Conservation (phyloP, 2,797 vertebrate species). For the Australoheros facetus region DNA sequence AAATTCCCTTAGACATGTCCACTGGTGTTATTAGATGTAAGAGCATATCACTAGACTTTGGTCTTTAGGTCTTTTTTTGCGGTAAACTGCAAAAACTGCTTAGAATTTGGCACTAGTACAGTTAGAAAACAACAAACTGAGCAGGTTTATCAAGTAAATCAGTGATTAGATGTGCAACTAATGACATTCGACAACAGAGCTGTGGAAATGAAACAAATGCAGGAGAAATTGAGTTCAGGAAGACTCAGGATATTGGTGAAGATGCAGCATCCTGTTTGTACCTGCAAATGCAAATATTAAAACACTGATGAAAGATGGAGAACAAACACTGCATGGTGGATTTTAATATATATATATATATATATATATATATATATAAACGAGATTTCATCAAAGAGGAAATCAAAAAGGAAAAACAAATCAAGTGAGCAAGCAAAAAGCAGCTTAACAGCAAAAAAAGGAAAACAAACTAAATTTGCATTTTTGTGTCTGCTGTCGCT, state of each 20-base stretch:
- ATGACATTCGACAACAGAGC: neutral
- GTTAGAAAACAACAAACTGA: too few species aligned
- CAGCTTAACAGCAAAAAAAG: neutral
- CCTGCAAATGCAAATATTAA: slow-evolving; percentile 50
- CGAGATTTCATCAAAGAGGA: neutral
- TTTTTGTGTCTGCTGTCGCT: neutral
- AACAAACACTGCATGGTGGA: slow-evolving; percentile 13
- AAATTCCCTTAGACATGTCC: too few species aligned
- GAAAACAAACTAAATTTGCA: neutral
- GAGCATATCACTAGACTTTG: too few species aligned
- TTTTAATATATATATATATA: slow-evolving; percentile 6
- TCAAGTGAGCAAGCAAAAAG: neutral
- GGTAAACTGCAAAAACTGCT: too few species aligned
- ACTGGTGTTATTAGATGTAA: too few species aligned
- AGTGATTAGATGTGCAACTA: neutral
- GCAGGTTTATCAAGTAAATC: too few species aligned
- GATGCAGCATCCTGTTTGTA: slow-evolving; percentile 18
- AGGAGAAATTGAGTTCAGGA: slow-evolving; percentile 4
- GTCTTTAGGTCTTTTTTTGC: too few species aligned
- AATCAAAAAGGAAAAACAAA: slow-evolving; percentile 20
- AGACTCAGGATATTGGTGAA: slow-evolving; percentile 15
- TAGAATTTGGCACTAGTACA: too few species aligned
- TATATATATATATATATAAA: neutral
- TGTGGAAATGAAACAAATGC: slow-evolving; percentile 6
- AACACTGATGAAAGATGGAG: slow-evolving; percentile 16